A percentile compares a stretch with the other conserved stretches of the same genome.
Conservation (phyloP, 2,113 vertebrate species). For the Actenoides hombroni region DNA sequence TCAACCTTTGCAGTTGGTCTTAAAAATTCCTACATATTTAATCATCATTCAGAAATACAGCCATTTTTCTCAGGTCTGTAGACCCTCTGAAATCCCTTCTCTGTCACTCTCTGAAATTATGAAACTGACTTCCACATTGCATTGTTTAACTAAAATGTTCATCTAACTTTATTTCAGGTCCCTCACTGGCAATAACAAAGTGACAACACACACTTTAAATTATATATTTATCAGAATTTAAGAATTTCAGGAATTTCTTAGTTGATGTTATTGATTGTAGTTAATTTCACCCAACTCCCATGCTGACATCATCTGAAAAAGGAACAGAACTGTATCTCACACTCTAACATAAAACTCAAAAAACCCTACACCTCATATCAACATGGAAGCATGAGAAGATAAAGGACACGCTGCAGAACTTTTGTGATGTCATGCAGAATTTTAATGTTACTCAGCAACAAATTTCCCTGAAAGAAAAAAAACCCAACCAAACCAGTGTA, state of each 20-base stretch:
- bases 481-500: not conserved
- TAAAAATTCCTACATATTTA: not conserved
- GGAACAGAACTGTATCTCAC: not conserved
- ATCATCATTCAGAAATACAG: not conserved
- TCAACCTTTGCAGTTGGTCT: not conserved
- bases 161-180: not conserved
- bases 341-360: not conserved
- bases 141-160: not conserved
- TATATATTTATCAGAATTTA: not conserved
- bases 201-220: not conserved
- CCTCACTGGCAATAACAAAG: accelerated
- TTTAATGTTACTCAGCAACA: not conserved
- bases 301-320: not conserved
- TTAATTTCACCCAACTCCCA: not conserved
- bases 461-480: not conserved
- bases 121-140: not conserved
- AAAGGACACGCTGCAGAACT: not conserved
- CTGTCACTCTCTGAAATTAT: not conserved
- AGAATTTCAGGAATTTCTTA: not conserved
- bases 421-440: not conserved
- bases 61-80: not conserved
- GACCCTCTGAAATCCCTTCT: not conserved
- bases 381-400: not conserved
- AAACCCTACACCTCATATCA: not conserved
- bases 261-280: not conserved